phyloP scores from a whole-genome alignment of 1,140 invertebrate species.

The Aphaenogaster ashmeadi region DNA sequence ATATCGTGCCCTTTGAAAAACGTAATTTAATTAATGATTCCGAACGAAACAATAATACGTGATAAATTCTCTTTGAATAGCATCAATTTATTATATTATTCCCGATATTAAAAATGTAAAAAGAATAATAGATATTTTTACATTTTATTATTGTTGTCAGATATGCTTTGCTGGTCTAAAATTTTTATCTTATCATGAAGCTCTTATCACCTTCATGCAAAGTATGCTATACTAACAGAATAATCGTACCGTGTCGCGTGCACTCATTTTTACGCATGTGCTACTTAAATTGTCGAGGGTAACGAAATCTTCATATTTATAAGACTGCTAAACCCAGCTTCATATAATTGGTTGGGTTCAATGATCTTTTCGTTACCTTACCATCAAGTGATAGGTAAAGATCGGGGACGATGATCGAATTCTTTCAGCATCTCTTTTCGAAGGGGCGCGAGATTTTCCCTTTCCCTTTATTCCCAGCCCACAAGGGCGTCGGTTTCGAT shows the following conservation, averaged over 20 bases:
- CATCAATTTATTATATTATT: not conserved
- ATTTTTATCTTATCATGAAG: not conserved
- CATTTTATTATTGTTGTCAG: constrained; percentile 15
- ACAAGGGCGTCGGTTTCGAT: not conserved
- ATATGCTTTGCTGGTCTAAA: too few species aligned
- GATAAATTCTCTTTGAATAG: not conserved
- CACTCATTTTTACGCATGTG: not conserved
- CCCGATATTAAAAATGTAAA: not conserved
- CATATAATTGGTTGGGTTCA: not conserved
- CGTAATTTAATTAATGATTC: not conserved
- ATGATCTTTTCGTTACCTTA: not conserved
- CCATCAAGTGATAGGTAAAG: not conserved
- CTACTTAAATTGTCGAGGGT: not conserved
- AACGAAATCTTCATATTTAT: not conserved
- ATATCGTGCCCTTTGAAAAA: not conserved
- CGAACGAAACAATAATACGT: not conserved
- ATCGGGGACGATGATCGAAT: not conserved
- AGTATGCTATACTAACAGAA: not conserved
- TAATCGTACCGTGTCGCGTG: not conserved
- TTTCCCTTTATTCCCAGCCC: constrained; percentile 6
- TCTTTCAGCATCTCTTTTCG: constrained; percentile 20
- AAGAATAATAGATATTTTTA: not conserved
- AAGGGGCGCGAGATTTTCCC: not conserved
- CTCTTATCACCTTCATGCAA: not conserved
- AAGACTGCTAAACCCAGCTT: not conserved